Evolutionary conservation across 2,888 invertebrate genomes (phyloP).

Genomic region (Fragum sueziense): DNA sequence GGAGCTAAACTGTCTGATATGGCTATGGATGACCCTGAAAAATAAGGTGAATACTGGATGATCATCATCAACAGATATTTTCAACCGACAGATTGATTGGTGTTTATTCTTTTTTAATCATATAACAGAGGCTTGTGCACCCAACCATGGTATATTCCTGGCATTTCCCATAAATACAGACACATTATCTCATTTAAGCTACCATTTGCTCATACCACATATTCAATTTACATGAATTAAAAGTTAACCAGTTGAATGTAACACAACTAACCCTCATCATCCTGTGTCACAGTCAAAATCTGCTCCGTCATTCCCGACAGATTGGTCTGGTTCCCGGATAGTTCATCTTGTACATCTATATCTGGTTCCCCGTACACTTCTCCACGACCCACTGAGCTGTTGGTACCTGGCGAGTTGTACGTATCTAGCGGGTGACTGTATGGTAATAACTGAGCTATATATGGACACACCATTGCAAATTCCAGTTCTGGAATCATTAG

Average conservation of each 20-base stretch:
- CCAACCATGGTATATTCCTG: no score
- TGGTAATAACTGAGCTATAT: slow-evolving; percentile 63
- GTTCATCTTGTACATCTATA: slow-evolving; percentile 32
- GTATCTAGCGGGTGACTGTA: slow-evolving; percentile 50
- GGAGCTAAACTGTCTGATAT: slow-evolving; percentile 16
- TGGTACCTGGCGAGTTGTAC: slow-evolving; percentile 44
- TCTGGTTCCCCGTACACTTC: slow-evolving; percentile 43
- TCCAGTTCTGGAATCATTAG: slow-evolving; percentile 92
- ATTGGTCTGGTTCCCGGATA: slow-evolving; percentile 4
- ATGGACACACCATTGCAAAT: slow-evolving; percentile 88
- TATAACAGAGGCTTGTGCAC: no score
- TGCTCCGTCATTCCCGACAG: slow-evolving; percentile 29
- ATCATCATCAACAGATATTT: background rate
- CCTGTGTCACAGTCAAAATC: slow-evolving; percentile 37
- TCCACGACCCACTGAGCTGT: slow-evolving; percentile 41
- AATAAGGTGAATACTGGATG: background rate
- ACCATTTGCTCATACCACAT: no score
- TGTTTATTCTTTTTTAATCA: no score
- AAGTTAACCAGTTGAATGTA: no score
- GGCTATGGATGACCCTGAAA: slow-evolving; percentile 34
- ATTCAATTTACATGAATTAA: no score
- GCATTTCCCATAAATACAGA: background rate
- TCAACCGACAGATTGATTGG: no score
- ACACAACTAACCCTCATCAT: slow-evolving; percentile 42
- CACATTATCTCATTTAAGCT: background rate